Evolutionary conservation across 2,797 vertebrate species (phyloP).

Genomic region (Bovichtus diacanthus): DNA sequence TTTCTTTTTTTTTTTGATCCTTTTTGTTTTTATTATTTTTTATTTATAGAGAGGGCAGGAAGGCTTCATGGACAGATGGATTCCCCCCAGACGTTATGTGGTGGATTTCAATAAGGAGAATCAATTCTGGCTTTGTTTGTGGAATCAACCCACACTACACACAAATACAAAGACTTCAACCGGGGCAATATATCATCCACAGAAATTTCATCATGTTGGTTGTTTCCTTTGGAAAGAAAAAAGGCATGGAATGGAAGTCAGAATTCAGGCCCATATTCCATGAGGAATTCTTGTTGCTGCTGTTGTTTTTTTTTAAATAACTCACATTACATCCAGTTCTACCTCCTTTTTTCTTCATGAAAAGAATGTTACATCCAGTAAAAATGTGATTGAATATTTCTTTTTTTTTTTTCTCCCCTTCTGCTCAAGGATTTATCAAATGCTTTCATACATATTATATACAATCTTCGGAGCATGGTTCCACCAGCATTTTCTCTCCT

Average conservation of each 20-base stretch:
- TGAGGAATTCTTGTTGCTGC: slow-evolving; percentile 18
- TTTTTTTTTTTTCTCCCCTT: background rate
- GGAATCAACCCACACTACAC: slow-evolving; percentile 51
- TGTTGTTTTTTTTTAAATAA: slow-evolving; percentile 33
- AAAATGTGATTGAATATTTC: slow-evolving; percentile 48
- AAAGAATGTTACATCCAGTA: slow-evolving; percentile 34
- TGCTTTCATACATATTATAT: slow-evolving; percentile 53
- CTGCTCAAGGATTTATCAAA: slow-evolving; percentile 42
- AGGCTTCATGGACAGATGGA: slow-evolving; percentile 49
- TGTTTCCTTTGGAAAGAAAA: slow-evolving; percentile 60
- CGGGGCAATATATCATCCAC: slow-evolving; percentile 65
- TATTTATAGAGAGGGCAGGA: slow-evolving; percentile 47
- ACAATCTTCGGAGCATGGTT: slow-evolving; percentile 33
- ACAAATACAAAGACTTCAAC: slow-evolving; percentile 49
- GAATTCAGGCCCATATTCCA: slow-evolving; percentile 37
- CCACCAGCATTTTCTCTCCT: slow-evolving; percentile 45
- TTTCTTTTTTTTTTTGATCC: slow-evolving; percentile 6
- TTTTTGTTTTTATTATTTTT: slow-evolving; percentile 26
- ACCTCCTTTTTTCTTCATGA: slow-evolving; percentile 17
- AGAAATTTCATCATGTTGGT: slow-evolving; percentile 70
- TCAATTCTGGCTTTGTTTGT: slow-evolving; percentile 70
- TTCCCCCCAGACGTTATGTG: slow-evolving; percentile 58
- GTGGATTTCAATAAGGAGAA: slow-evolving; percentile 73
- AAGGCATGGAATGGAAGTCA: slow-evolving; percentile 40
- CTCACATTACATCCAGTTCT: slow-evolving; percentile 22